Evolutionary conservation across 2,113 vertebrate genomes (phyloP), one percentile per base, ranked within the genome.

Genomic region (Isurus oxyrinchus): DNA sequence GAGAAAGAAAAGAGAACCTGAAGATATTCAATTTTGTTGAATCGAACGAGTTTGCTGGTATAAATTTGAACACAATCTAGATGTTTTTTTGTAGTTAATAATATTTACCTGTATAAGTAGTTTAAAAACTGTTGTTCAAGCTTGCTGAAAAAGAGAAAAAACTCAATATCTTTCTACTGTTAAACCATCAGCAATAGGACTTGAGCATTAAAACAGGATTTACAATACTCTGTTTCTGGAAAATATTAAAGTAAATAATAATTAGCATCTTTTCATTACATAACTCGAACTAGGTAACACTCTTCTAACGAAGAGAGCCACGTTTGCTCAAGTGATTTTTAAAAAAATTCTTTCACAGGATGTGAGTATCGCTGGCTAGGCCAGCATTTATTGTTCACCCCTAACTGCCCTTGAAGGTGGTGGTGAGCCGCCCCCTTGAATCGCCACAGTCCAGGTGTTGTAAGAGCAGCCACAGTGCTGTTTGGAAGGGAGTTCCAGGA

Each of bases 61-160:
- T 63, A n/a, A 93, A 63, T 40, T 21, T n/a, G 59, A 53, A 72
- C 25, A 53, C 25, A 95, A 49, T 8, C 10, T 53, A 49, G 31
- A 0, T 61, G n/a, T 0, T 14, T 61, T 61, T 61, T 93, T 40
- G 59, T 6, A 21, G 35, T 53, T 25, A 95, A 27, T 72, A 10
- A 72, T 69, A 44, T 95, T 98, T 98, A 99, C 99, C 99, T 99
- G 98, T 98, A 98, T 96, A 98, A 59, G 97, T 99, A 99, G 98
- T 99, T 99, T 96, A 99, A 97, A 96, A 98, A 99, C 97, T 99
- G 99, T 97, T 99, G 98, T 96, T 99, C 99, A 97, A 99, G 97
- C 96, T 99, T 99, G 97, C 99, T 99, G 93, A 25, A 97, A 97
- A 69, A 96, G 55, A 91, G 31, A 86, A 72, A 95, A 27, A 72